Evolutionary conservation across 1,140 invertebrate species (phyloP).

Genomic region (Trinorchestia longiramus): DNA sequence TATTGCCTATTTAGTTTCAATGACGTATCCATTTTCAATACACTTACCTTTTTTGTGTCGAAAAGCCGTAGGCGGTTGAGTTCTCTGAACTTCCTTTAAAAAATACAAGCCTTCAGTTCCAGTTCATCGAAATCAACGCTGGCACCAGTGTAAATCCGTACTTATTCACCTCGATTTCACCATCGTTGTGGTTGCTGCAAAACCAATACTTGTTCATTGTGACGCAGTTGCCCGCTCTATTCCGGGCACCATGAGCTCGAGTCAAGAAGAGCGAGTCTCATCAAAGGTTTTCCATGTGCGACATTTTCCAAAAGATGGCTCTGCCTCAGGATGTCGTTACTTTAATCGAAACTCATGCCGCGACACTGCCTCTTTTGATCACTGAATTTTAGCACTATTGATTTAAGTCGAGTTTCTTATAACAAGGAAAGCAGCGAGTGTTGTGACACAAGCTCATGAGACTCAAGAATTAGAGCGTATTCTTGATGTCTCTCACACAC

Average conservation of each 20-base stretch:
- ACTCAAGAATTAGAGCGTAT: not conserved
- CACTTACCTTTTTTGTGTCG: too few relatives aligned
- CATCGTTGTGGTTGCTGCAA: not conserved
- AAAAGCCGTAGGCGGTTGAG: not conserved
- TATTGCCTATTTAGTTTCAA: not conserved
- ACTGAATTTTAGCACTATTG: not conserved
- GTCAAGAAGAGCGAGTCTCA: not conserved
- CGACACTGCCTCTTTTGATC: not conserved
- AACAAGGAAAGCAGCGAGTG: not conserved
- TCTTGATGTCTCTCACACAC: not conserved
- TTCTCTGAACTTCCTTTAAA: not conserved
- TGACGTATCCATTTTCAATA: too few relatives aligned
- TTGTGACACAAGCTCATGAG: not conserved
- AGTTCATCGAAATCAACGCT: not conserved
- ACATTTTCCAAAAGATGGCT: not conserved
- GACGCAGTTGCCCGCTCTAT: not conserved
- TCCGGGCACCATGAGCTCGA: not conserved
- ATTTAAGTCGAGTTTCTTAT: not conserved
- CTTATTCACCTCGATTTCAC: not conserved
- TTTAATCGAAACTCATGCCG: not conserved
- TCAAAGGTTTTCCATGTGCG: not conserved
- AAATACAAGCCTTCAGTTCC: not conserved
- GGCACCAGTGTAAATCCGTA: not conserved
- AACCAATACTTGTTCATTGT: not conserved
- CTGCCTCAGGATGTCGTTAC: not conserved